Conservation (phyloP, 2,113 vertebrate genomes). For the Condylura cristata region DNA sequence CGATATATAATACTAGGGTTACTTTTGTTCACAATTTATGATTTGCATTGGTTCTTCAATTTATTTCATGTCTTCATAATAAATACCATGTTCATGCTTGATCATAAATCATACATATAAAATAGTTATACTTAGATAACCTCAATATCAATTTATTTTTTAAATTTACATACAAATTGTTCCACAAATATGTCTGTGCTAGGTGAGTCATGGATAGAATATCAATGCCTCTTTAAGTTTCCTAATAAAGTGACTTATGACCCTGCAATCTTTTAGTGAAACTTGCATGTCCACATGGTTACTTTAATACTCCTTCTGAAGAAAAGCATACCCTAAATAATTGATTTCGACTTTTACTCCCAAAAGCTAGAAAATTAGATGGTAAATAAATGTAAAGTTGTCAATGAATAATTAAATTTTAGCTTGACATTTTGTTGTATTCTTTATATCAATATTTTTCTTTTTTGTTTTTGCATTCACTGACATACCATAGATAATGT, state of each 20-base stretch:
- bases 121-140: conserved; percentile 58
- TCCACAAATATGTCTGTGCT: conserved; percentile 58
- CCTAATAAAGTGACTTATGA: conserved; percentile 61
- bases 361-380: neutral
- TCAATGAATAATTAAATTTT: conserved; percentile 4
- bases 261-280: neutral
- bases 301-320: conserved; percentile 52
- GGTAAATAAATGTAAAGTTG: neutral
- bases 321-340: conserved; percentile 5
- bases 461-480: neutral
- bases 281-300: neutral
- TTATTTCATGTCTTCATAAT: conserved; percentile 58
- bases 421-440: neutral
- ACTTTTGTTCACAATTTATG: conserved; percentile 49
- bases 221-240: conserved; percentile 41
- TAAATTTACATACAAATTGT: conserved; percentile 70
- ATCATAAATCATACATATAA: conserved; percentile 66
- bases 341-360: conserved; percentile 35
- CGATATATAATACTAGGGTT: neutral
- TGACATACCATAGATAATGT: neutral
- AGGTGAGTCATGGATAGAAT: conserved; percentile 49
- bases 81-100: conserved; percentile 34
- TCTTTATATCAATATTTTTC: neutral
- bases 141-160: conserved; percentile 65
- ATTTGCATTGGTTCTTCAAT: conserved; percentile 62